A percentile compares a stretch with the other conserved stretches of the same genome.
Evolutionary conservation across 53 echinoderm and acorn worm genomes (phyloP).

Genomic region (Antedon mediterranea): DNA sequence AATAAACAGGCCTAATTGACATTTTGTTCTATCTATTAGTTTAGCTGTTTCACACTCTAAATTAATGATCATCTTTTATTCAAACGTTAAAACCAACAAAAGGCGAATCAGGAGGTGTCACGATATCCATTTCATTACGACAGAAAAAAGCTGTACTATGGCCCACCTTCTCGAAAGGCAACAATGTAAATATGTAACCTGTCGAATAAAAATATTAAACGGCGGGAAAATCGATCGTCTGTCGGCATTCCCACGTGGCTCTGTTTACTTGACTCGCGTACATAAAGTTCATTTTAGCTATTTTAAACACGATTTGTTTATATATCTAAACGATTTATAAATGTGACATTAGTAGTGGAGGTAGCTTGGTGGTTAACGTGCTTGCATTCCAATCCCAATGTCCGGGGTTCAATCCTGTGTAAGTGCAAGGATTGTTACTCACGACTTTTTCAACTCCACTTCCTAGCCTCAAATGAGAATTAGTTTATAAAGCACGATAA

Average conservation of each 20-base stretch:
- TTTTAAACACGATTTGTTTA: not conserved
- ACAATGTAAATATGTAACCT: not conserved
- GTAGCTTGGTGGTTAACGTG: too few species aligned
- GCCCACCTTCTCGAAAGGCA: not conserved
- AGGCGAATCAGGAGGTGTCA: not conserved
- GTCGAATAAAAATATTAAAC: not conserved
- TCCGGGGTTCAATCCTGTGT: too few species aligned
- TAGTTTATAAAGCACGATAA: too few species aligned
- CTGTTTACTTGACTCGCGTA: not conserved
- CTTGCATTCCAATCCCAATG: too few species aligned
- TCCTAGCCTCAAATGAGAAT: too few species aligned
- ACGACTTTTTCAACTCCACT: too few species aligned
- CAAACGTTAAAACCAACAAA: not conserved
- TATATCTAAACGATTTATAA: not conserved
- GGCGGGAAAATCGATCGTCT: not conserved
- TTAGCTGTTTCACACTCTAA: too few species aligned
- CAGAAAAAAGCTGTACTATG: not conserved
- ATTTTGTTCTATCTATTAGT: too few species aligned
- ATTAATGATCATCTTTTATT: not conserved
- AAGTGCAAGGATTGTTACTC: too few species aligned
- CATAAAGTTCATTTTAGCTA: not conserved
- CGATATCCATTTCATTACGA: not conserved
- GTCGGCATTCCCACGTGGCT: not conserved
- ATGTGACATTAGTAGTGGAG: too few species aligned
- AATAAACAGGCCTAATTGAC: too few species aligned